Evolutionary conservation across 2,888 invertebrate species (phyloP).

Genomic region (Labia minor): DNA sequence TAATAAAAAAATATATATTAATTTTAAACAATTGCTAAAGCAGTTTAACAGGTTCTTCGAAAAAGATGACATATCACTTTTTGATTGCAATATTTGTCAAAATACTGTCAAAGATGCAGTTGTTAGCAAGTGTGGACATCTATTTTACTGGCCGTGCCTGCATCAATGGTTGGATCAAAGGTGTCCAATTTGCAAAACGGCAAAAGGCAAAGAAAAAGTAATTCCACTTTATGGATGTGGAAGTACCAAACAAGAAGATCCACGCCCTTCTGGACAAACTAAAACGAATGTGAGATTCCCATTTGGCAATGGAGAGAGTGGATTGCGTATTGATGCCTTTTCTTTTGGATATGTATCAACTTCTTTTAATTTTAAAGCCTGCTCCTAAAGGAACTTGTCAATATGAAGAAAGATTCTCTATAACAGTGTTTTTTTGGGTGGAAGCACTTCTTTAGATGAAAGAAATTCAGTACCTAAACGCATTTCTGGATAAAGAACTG

Average conservation of each 20-base stretch:
- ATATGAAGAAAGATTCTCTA: conserved; percentile 79
- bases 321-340: conserved; percentile 94
- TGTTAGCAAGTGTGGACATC: conserved; percentile 95
- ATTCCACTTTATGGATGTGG: conserved; percentile 94
- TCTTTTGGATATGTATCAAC: conserved; percentile 96
- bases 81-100: conserved; percentile 97
- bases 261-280: conserved; percentile 84
- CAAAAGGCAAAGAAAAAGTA: conserved; percentile 93
- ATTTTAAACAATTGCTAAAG: conserved; percentile 25
- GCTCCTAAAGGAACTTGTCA: conserved; percentile 72
- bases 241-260: conserved; percentile 83
- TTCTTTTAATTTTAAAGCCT: conserved; percentile 81
- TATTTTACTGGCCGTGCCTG: conserved; percentile 95
- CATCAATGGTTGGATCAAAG: conserved; percentile 95
- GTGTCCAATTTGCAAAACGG: conserved; percentile 98
- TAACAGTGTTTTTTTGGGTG: conserved; percentile 87
- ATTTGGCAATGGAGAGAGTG: conserved; percentile 81
- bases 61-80: conserved; percentile 58
- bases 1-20: too few relatives aligned
- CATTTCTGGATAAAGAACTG: too few relatives aligned
- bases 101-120: conserved; percentile 97
- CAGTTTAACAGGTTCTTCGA: conserved; percentile 28
- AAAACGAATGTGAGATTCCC: conserved; percentile 66
- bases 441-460: too few relatives aligned
- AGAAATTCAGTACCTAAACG: too few relatives aligned